Conservation (phyloP, 2,888 invertebrate genomes). For the Apocheima hispidaria region DNA sequence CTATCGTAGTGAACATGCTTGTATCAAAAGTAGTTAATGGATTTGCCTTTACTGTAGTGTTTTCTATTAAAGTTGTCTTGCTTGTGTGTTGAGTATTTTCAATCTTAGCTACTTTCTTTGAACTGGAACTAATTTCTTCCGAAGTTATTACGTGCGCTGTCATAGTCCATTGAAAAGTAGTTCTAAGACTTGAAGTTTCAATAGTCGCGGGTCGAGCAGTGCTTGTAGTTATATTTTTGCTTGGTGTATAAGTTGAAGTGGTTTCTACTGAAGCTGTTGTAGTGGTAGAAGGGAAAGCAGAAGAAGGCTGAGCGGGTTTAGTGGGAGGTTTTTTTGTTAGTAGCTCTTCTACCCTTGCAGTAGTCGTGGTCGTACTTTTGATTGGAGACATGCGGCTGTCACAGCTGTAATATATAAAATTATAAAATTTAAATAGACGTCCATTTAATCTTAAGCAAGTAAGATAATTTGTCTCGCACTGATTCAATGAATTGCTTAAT, state of each 20-base stretch:
- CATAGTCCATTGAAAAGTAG: conserved; percentile 4
- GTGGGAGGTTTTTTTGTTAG: conserved; percentile 65
- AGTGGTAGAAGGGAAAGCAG: conserved; percentile 46
- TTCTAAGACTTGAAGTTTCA: conserved; percentile 17
- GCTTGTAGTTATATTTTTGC: conserved; percentile 30
- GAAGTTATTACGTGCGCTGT: conserved; percentile 11
- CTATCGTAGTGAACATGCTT: conserved; percentile 6
- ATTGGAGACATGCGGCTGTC: conserved; percentile 69
- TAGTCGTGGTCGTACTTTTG: conserved; percentile 58
- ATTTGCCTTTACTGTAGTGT: conserved; percentile 6
- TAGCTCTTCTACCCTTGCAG: conserved; percentile 65
- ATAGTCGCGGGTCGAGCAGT: conserved; percentile 16
- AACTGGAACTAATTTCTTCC: neutral
- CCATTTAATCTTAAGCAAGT: too few relatives aligned
- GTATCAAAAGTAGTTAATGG: conserved; percentile 8
- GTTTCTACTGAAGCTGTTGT: conserved; percentile 39
- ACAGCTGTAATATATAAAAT: conserved; percentile 69
- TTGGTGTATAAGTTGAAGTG: conserved; percentile 22
- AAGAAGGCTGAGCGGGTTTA: conserved; percentile 57
- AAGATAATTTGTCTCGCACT: too few relatives aligned
- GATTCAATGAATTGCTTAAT: too few relatives aligned
- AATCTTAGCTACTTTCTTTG: conserved; percentile 12
- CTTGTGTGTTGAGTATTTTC: conserved; percentile 3
- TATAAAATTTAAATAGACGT: neutral
- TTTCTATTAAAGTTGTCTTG: conserved; percentile 14